Evolutionary conservation across 1,140 invertebrate species (phyloP).

Genomic region (Bombus haemorrhoidalis): DNA sequence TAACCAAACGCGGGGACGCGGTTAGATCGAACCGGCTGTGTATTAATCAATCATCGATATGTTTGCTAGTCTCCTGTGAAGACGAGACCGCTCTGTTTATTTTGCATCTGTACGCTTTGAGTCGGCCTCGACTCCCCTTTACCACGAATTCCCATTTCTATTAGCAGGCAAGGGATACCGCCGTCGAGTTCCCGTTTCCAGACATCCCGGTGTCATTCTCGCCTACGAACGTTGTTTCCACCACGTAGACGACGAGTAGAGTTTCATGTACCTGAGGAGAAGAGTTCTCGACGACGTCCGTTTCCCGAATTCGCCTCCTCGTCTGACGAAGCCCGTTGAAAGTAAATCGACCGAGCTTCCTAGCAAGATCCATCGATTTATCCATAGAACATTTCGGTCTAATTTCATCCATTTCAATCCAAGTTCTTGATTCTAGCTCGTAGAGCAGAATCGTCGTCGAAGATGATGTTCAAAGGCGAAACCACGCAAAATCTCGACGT

Average conservation of each 20-base stretch:
- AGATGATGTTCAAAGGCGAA: constrained; percentile 49
- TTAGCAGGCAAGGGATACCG: constrained; percentile 34
- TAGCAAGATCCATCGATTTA: constrained; percentile 42
- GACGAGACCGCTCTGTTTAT: constrained; percentile 62
- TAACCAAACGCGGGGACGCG: neutral
- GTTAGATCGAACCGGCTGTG: constrained; percentile 16
- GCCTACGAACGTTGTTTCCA: constrained; percentile 38
- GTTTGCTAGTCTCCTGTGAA: constrained; percentile 58
- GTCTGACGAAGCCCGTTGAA: neutral
- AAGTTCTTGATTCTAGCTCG: neutral
- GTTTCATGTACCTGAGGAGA: constrained; percentile 56
- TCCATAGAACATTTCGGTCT: neutral
- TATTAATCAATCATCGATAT: constrained; percentile 65
- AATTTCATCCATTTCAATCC: neutral
- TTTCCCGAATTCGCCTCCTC: constrained; percentile 59
- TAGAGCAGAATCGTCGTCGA: neutral
- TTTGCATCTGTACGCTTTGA: constrained; percentile 65
- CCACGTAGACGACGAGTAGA: constrained; percentile 55
- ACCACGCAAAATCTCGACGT: neutral
- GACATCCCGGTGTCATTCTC: neutral
- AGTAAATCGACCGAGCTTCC: neutral
- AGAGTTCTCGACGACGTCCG: constrained; percentile 46
- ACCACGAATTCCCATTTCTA: constrained; percentile 68
- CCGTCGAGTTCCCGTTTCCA: constrained; percentile 9
- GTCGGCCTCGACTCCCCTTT: constrained; percentile 48